A percentile compares a stretch with the other conserved stretches of the same genome.
Evolutionary conservation across 2,888 invertebrate genomes (phyloP).

Genomic region (Tetropium fuscum): DNA sequence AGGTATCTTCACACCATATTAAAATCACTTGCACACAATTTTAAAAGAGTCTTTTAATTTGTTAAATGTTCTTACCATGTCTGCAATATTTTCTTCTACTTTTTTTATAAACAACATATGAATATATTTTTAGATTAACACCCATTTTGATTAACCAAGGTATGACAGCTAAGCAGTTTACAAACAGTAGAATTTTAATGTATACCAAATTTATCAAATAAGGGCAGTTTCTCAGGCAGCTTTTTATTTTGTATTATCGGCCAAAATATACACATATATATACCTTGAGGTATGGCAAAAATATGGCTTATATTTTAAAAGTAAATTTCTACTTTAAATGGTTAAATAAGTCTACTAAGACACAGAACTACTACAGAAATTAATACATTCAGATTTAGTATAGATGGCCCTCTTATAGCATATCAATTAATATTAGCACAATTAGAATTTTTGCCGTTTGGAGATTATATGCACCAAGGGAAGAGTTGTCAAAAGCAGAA

Average conservation of each 20-base stretch:
- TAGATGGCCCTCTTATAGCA: too few relatives aligned
- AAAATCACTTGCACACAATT: slow-evolving; percentile 58
- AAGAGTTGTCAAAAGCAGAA: too few relatives aligned
- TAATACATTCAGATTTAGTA: slow-evolving; percentile 17
- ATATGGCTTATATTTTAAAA: slow-evolving; percentile 50
- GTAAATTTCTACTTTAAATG: slow-evolving; percentile 15
- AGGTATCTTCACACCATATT: slow-evolving; percentile 51
- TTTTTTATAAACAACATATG: slow-evolving; percentile 21
- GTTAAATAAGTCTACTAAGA: slow-evolving; percentile 31
- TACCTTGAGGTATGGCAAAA: slow-evolving; percentile 54
- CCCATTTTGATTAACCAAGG: slow-evolving; percentile 35
- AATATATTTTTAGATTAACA: slow-evolving; percentile 30
- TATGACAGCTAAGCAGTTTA: slow-evolving; percentile 34
- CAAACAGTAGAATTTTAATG: slow-evolving; percentile 22
- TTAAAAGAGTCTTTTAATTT: slow-evolving; percentile 63
- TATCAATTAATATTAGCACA: too few relatives aligned
- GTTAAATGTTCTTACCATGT: slow-evolving; percentile 58
- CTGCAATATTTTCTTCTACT: slow-evolving; percentile 29
- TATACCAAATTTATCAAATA: slow-evolving; percentile 26
- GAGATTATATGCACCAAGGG: too few relatives aligned
- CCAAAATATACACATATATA: slow-evolving; percentile 13
- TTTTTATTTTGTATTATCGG: slow-evolving; percentile 24
- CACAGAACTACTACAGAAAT: slow-evolving; percentile 27
- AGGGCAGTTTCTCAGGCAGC: slow-evolving; percentile 42
- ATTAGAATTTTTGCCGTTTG: too few relatives aligned